phyloP scores from a whole-genome alignment of 1,140 invertebrate species.

The Macrocentrus cingulum region DNA sequence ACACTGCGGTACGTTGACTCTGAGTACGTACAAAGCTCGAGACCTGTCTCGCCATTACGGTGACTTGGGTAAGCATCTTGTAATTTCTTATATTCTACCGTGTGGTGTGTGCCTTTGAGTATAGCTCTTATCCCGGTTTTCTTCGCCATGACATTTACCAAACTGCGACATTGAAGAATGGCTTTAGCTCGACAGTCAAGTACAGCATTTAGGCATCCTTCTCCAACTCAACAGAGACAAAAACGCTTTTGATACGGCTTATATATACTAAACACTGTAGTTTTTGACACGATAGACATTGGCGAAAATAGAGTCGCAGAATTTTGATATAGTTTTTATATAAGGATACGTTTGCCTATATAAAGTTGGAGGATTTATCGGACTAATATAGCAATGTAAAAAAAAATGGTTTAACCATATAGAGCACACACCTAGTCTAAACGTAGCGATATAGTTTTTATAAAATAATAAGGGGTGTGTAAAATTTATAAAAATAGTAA shows the following conservation, averaged over 20 bases:
- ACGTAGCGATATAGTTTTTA: too few relatives aligned
- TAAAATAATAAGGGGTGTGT: too few relatives aligned
- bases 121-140: slow-evolving; percentile 24
- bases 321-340: too few relatives aligned
- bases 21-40: background rate
- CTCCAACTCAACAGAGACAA: background rate
- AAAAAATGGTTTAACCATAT: too few relatives aligned
- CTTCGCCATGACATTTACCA: slow-evolving; percentile 30
- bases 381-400: too few relatives aligned
- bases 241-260: background rate
- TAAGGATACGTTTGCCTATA: too few relatives aligned
- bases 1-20: background rate
- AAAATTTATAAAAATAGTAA: too few relatives aligned
- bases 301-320: too few relatives aligned
- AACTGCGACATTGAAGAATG: slow-evolving; percentile 40
- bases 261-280: background rate
- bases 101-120: slow-evolving; percentile 1
- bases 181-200: slow-evolving; percentile 23
- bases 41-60: slow-evolving; percentile 19
- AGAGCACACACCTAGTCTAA: too few relatives aligned
- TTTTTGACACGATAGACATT: too few relatives aligned
- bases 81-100: slow-evolving; percentile 43
- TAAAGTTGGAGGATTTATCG: too few relatives aligned
- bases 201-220: slow-evolving; percentile 22
- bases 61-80: slow-evolving; percentile 44